Evolutionary conservation across 2,113 vertebrate genomes (phyloP), one percentile per base, ranked within the genome.

Genomic region (Albula glossodonta): DNA sequence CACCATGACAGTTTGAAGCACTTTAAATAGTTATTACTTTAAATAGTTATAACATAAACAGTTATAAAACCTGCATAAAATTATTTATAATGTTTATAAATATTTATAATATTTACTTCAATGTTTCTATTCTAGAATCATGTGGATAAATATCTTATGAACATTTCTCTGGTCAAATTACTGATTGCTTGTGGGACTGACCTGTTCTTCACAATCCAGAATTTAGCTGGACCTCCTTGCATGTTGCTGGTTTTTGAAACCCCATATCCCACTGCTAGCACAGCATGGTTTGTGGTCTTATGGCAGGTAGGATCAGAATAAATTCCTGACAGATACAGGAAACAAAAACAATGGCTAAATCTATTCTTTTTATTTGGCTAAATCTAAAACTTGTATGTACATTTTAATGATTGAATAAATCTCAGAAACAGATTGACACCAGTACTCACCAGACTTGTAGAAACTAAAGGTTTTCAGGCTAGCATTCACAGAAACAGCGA

Each of bases 391-490:
- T 41, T 41, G 31, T 56, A 56, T 9, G 53, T 56, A 12, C 53
- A 56, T 56, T 56, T 56, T 56, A 12, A 19, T 77, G 70, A 25
- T 77, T 77, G 70, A 77, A 77, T n/a, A 77, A 10, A 77, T 19
- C 22, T 77, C 17, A 77, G 5, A 77, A 12, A 56, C 6, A 1
- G 53, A 6, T 56, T 0, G 12, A 56, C 12, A 12, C 53, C 25
- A 79, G 31, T 10, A 31, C 78, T 25, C 78, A 92, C 92, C 93
- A 0, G 87, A 89, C 17, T 52, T 17, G 51, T 91, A 91, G 87
- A 90, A 92, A n/a, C 85, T 90, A 86, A 91, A 94, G 0, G 1
- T 0, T 41, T 41, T 41, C 31, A 41, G 31, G 51, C 31, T 82
- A 60, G 89, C 88, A 0, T 93, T 90, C 52, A 92, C 89, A 0